Conservation (phyloP, 1,140 invertebrate species). For the Drosophila oshimai region DNA sequence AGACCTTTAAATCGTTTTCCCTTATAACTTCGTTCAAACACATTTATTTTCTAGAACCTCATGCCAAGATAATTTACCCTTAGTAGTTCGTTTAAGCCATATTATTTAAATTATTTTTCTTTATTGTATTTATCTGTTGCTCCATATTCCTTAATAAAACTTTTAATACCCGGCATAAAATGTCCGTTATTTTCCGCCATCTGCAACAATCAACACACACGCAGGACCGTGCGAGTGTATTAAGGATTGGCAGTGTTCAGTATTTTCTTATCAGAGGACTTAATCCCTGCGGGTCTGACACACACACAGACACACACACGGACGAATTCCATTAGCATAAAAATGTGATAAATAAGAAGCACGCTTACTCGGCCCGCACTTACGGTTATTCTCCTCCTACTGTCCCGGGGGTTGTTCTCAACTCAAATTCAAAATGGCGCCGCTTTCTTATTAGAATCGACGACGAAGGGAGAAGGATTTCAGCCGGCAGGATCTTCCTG, state of each 20-base stretch:
- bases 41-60: too few species aligned
- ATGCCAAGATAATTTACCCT: not conserved
- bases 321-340: slow-evolving; percentile 77
- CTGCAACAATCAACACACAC: slow-evolving; percentile 9
- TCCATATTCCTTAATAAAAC: slow-evolving; percentile 31
- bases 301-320: slow-evolving; percentile 13
- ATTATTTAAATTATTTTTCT: slow-evolving; percentile 25
- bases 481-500: slow-evolving; percentile 38
- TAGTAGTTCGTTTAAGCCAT: not conserved
- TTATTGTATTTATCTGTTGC: slow-evolving; percentile 13
- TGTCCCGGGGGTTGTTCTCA: slow-evolving; percentile 55
- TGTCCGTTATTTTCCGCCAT: slow-evolving; percentile 29
- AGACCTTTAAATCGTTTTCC: too few species aligned
- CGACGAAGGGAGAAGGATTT: slow-evolving; percentile 3
- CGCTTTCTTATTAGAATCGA: slow-evolving; percentile 76
- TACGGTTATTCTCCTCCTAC: slow-evolving; percentile 43
- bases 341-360: slow-evolving; percentile 81
- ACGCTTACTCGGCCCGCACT: slow-evolving; percentile 40
- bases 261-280: slow-evolving; percentile 69
- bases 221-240: slow-evolving; percentile 2
- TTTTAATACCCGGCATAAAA: slow-evolving; percentile 36
- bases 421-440: slow-evolving; percentile 74
- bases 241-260: slow-evolving; percentile 39
- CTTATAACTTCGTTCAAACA: too few species aligned
- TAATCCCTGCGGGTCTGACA: slow-evolving; percentile 38